Evolutionary conservation across 2,113 vertebrate genomes (phyloP).

Genomic region (Motacilla tschutschensis): DNA sequence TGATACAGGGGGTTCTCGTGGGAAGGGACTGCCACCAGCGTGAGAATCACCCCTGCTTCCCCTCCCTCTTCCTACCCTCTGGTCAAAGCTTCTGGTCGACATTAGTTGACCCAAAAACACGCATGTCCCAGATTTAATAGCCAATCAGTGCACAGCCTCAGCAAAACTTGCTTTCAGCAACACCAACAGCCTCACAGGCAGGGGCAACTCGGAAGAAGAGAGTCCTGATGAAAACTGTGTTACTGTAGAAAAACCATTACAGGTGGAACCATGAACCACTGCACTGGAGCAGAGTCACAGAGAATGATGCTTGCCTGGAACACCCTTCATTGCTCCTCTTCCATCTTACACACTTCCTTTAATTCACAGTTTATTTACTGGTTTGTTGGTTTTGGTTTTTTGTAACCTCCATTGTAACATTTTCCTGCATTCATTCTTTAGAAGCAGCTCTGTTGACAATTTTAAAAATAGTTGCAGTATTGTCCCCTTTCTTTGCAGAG

Average conservation of each 20-base stretch:
- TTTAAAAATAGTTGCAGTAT: neutral
- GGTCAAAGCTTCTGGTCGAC: neutral
- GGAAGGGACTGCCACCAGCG: constrained; percentile 2
- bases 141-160: neutral
- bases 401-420: neutral
- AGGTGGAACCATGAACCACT: fast-evolving
- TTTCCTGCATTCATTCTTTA: neutral
- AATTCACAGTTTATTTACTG: neutral
- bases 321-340: neutral
- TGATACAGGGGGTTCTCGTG: constrained; percentile 2
- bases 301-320: neutral
- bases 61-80: neutral
- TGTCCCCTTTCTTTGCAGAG: neutral
- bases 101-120: neutral
- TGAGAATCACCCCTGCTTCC: constrained; percentile 11
- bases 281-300: neutral
- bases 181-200: neutral
- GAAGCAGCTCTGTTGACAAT: neutral
- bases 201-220: neutral
- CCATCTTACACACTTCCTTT: neutral
- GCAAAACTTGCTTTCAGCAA: neutral
- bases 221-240: neutral
- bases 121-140: neutral
- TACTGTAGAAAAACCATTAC: neutral
- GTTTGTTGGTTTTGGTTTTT: neutral